Evolutionary conservation across 1,140 invertebrate species (phyloP).

Genomic region (Drosophila albomicans): DNA sequence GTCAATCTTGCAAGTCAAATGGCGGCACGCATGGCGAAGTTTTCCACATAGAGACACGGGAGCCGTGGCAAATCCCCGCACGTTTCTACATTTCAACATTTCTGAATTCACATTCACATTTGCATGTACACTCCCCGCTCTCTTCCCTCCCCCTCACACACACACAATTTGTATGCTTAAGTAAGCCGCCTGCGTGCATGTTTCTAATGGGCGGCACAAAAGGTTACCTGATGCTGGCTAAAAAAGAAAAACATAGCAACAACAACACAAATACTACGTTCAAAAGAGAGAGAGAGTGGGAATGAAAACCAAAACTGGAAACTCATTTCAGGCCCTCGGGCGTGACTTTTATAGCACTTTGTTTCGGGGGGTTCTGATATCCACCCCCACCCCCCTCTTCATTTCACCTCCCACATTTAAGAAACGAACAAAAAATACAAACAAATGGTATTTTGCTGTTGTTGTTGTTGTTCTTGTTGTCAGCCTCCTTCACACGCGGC

Average conservation of each 20-base stretch:
- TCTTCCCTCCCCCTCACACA: slow-evolving; percentile 41
- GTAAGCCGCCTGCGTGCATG: slow-evolving; percentile 81
- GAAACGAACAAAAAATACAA: slow-evolving; percentile 39
- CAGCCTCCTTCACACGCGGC: slow-evolving; percentile 34
- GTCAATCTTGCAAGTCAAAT: slow-evolving; percentile 81
- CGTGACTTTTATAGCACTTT: slow-evolving; percentile 83
- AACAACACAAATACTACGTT: slow-evolving; percentile 1
- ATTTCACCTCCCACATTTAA: slow-evolving; percentile 1
- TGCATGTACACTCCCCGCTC: too few species aligned
- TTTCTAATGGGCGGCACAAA: slow-evolving; percentile 83
- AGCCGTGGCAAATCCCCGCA: slow-evolving; percentile 71
- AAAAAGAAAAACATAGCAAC: slow-evolving; percentile 29
- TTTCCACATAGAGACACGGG: slow-evolving; percentile 37
- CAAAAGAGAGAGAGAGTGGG: background rate
- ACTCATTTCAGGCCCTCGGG: slow-evolving; percentile 77
- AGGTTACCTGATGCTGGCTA: slow-evolving; percentile 79
- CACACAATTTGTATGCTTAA: slow-evolving; percentile 76
- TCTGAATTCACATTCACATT: slow-evolving; percentile 56
- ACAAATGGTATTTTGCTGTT: slow-evolving; percentile 60
- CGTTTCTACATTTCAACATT: slow-evolving; percentile 70
- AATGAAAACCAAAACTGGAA: slow-evolving; percentile 63
- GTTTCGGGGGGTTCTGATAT: slow-evolving; percentile 38
- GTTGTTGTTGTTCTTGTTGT: slow-evolving; percentile 29
- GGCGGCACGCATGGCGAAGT: slow-evolving; percentile 79
- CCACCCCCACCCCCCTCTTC: background rate